Base-by-base conservation (phyloP, 2,888 invertebrate species). In the Aphodius granarius region DNA sequence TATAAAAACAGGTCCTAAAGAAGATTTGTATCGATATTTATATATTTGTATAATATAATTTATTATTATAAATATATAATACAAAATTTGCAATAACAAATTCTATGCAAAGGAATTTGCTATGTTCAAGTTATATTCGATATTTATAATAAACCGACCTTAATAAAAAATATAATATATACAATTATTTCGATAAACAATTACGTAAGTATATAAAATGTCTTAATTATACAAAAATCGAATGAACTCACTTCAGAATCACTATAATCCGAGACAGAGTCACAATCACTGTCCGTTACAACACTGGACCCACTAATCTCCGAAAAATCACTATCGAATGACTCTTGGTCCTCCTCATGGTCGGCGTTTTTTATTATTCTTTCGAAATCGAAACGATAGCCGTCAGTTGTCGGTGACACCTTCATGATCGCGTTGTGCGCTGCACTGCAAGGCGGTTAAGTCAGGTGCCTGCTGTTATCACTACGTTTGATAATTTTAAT, bases 251-350 rank as follows among this genome's bases (percentile, higher is more conserved):
- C 68, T 21, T 68, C 68, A 6, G 21, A 21, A 19, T 68, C 68
- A 21, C 68, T 68, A 20, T 68, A 68, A 9, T 68, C 68, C 6
- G 68, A 68, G n/a, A 68, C 5, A 18, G n/a, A n/a, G 22, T 68
- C 68, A 68, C 68, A 68, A 68, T 68, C 68, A 68, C 68, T 68
- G 22, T 68, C 68, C 18, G 68, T 68, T n/a, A 68, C 68, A 21
- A 68, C 22, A 19, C 68, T 68, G 5, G 68, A 68, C 2, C 21
- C 22, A 20, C 68, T 68, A 20, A 68, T 68, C 16, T 68, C 68
- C 2, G 68, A 68, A 20, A 68, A 68, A 20, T 68, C 68, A 68
- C 68, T 68, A 15, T 68, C 68, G 4, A 19, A 18, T 0, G 22
- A 68, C 15, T 21, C 68, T 6, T 68, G 21, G 20, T 68, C 68